Conservation (phyloP, 2,888 invertebrate species). For the Parnassius orleans region DNA sequence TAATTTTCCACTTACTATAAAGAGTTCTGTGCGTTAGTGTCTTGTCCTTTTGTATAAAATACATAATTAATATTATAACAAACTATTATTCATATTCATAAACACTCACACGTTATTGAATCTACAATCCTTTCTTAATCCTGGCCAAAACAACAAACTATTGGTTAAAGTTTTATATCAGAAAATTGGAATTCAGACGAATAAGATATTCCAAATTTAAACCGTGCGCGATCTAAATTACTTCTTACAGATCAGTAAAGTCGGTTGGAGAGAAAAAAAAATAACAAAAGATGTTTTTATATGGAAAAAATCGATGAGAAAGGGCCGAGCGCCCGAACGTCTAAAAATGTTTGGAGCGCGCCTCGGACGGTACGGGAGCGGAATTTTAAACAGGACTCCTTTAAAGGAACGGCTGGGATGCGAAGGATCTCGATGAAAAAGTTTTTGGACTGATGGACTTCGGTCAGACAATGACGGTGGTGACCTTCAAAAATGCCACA, state of each 20-base stretch:
- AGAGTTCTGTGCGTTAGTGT: no score
- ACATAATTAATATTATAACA: no score
- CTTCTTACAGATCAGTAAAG: conserved; percentile 31
- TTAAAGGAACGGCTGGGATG: conserved; percentile 58
- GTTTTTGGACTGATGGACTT: conserved; percentile 41
- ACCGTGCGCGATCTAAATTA: conserved; percentile 10
- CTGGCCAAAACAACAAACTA: no score
- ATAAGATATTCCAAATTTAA: conserved; percentile 14
- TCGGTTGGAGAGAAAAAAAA: conserved; percentile 37
- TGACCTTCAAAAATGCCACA: conserved; percentile 38
- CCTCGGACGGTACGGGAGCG: conserved; percentile 58
- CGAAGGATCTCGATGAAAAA: conserved; percentile 49
- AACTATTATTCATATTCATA: no score
- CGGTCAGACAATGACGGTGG: conserved; percentile 33
- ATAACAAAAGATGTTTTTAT: conserved; percentile 43
- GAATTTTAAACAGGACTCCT: conserved; percentile 74
- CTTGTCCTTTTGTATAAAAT: no score
- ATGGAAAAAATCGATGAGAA: conserved; percentile 60
- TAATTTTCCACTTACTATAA: no score
- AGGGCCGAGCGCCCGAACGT: conserved; percentile 57
- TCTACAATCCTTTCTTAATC: no score
- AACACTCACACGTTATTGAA: no score
- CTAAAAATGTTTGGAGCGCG: conserved; percentile 71
- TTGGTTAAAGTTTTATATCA: no score
- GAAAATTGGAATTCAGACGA: background rate